Percentiles rank a stretch among this genome's conserved stretches.
Conservation (phyloP, 2,888 invertebrate species). For the Agonopterix heracliana region DNA sequence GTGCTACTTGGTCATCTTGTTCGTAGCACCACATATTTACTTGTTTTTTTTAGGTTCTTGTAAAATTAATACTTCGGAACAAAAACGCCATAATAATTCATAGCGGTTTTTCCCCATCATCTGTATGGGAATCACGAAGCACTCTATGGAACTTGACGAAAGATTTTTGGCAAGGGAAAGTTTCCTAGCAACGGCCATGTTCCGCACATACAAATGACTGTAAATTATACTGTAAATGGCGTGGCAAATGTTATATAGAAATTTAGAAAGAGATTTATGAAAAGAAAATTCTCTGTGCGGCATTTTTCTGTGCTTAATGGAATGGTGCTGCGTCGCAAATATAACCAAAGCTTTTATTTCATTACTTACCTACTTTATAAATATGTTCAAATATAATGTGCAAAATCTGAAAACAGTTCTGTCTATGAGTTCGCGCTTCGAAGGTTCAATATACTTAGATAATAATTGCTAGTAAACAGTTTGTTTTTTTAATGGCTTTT, state of each 20-base stretch:
- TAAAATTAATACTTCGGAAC: neutral
- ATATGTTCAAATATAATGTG: too few relatives aligned
- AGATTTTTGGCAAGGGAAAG: slow-evolving; percentile 63
- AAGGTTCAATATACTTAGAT: too few relatives aligned
- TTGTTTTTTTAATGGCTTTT: too few relatives aligned
- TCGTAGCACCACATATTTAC: too few relatives aligned
- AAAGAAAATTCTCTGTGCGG: slow-evolving; percentile 20
- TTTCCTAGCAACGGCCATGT: slow-evolving; percentile 43
- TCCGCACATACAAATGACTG: slow-evolving; percentile 63
- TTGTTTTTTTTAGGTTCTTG: too few relatives aligned
- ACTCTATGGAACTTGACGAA: slow-evolving; percentile 68
- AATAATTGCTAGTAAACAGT: too few relatives aligned
- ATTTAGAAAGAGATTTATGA: slow-evolving; percentile 27
- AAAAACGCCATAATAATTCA: slow-evolving; percentile 23
- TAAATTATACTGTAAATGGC: slow-evolving; percentile 26
- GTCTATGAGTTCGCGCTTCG: too few relatives aligned
- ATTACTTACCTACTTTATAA: too few relatives aligned
- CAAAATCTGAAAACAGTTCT: too few relatives aligned
- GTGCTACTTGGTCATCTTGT: too few relatives aligned
- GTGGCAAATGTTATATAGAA: slow-evolving; percentile 37
- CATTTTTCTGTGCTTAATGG: slow-evolving; percentile 12
- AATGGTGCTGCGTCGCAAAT: neutral
- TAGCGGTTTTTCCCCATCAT: slow-evolving; percentile 34
- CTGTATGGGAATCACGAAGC: slow-evolving; percentile 63
- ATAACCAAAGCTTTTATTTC: neutral